Base-by-base conservation (phyloP, 1,140 invertebrate genomes). In the Vanessa tameamea region DNA sequence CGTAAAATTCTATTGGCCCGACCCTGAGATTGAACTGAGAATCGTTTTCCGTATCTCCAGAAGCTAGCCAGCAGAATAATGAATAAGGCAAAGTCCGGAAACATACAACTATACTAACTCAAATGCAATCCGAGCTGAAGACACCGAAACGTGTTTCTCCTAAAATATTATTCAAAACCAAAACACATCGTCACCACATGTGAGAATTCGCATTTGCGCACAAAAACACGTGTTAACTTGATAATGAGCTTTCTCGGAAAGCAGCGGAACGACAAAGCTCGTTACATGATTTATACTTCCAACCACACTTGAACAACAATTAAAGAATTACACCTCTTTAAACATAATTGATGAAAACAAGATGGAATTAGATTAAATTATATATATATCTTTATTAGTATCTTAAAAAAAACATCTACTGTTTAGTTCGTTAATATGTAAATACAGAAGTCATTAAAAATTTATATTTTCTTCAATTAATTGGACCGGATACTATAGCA, bases 141-240 rank as follows among this genome's bases (percentile, higher is more conserved):
- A 69, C 72, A 65, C 55, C 47, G 37, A 43, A 43, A 20, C 51
- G 13, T 61, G 67, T 67, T 69, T 57, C 26, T 59, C 55, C 55
- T 55, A 16, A 69, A 37, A 69, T 59, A 59, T 47, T 59, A 69
- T 69, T 23, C n/a, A 31, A 69, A 74, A 74, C 66, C 48, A 69
- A 69, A 69, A 69, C 67, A 69, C 67, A 69, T 59, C 67, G 55
- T 69, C 66, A 77, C 64, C 84, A 86, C 73, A 76, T 86, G 83
- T 71, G 64, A 57, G 79, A 78, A 81, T 85, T 86, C 77, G 82
- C 83, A 61, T 80, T 79, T 76, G 50, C 31, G 55, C 48, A 82
- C 75, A 89, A 90, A 90, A 90, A 89, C 84, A 88, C 76, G 87
- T 89, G 88, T 85, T 82, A 87, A 89, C 72, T 86, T 87, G 87